Base-by-base conservation (phyloP, 2,113 vertebrate genomes). In the Nerophis lumbriciformis region DNA sequence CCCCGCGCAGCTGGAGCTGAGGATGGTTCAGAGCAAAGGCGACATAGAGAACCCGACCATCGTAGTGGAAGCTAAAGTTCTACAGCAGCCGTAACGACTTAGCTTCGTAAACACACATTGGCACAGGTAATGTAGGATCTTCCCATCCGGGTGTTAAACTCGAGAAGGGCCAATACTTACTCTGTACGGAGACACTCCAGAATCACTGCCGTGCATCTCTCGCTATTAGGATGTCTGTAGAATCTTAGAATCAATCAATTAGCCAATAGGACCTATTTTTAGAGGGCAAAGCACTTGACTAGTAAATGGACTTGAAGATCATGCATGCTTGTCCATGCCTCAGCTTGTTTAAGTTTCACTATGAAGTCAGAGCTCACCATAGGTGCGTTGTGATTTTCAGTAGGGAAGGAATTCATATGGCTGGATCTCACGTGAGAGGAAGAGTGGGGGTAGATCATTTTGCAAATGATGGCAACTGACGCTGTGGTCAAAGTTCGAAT, bases 21-120 rank as follows among this genome's bases (percentile, higher is more conserved):
- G 93, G 74, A 95, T 99, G 94, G 91, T 99, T 16, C 96, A 98
- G 91, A 98, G 96, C 91, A 98, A 94, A 85, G 88, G 78, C 5
- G 95, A 98, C 88, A 98, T 98, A 19, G 97, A 99, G 83, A 89
- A 94, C 79, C 97, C 97, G 0, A 88, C 91, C 83, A 89, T 94
- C 16, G 91, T 94, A 15, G 83, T 98, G 66, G 86, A 90, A 60
- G 95, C 93, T 57, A 87, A 86, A 1, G 77, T 93, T 84, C 85
- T 96, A 85, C 91, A 93, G 79, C 75, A 51, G 59, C 37, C 83
- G 68, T 48, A 74, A 21, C 81, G 75, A 78, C 77, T 83, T 55
- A 21, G 21, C 6, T 44, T 36, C 2, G 12, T 38, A 53, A 66
- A 64, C 61, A 14, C 54, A 59, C 53, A 53, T 50, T 1, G 6